phyloP scores from a whole-genome alignment of 2,113 vertebrate genomes.

The Oreotrochilus melanogaster region DNA sequence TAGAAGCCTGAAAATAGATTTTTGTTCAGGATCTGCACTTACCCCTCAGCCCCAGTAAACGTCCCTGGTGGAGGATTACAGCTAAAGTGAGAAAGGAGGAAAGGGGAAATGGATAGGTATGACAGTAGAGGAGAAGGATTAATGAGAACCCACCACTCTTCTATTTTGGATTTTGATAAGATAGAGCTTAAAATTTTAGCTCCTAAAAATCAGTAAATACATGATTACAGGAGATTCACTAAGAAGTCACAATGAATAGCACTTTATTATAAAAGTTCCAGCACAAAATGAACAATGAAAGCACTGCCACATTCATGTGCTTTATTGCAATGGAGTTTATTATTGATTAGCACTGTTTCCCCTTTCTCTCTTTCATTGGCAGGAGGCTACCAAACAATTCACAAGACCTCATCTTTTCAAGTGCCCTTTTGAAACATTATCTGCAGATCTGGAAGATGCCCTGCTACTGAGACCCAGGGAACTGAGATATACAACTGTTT shows the following conservation, averaged over 20 bases:
- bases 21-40: slow-evolving; percentile 83
- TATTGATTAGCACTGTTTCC: slow-evolving; percentile 1
- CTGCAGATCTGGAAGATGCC: neutral
- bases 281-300: slow-evolving; percentile 4
- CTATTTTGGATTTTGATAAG: slow-evolving; percentile 60
- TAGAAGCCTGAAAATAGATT: slow-evolving; percentile 77
- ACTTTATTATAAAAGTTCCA: neutral
- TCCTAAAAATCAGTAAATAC: slow-evolving; percentile 5
- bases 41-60: slow-evolving; percentile 90
- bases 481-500: neutral
- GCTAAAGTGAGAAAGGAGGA: slow-evolving; percentile 87
- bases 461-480: neutral
- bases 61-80: slow-evolving; percentile 90
- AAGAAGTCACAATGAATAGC: slow-evolving; percentile 19
- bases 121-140: slow-evolving; percentile 81
- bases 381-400: neutral
- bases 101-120: slow-evolving; percentile 84
- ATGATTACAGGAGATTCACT: slow-evolving; percentile 29
- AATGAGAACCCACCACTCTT: slow-evolving; percentile 76
- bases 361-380: slow-evolving; percentile 63
- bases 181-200: slow-evolving; percentile 58
- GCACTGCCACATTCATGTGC: neutral
- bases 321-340: neutral
- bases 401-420: neutral
- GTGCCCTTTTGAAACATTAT: neutral